phyloP scores from a whole-genome alignment of 2,888 invertebrate genomes.

The Dendrolimus houi region DNA sequence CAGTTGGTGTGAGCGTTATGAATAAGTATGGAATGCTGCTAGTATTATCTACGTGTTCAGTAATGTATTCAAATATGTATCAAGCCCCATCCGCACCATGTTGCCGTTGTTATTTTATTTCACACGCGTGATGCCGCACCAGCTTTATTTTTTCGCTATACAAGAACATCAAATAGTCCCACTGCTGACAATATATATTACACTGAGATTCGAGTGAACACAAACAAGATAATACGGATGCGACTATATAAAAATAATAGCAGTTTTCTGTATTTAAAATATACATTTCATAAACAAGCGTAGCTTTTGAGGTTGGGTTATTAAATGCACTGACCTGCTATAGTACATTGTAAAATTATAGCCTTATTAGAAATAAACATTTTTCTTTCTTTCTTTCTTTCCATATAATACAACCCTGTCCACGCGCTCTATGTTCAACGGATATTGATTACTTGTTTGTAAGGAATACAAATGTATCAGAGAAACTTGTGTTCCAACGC shows the following conservation, averaged over 20 bases:
- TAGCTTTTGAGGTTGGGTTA: too few relatives aligned
- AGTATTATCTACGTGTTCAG: conserved; percentile 68
- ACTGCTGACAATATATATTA: conserved; percentile 26
- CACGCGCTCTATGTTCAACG: conserved; percentile 47
- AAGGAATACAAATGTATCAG: conserved; percentile 72
- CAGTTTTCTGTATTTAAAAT: not conserved
- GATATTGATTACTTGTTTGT: conserved; percentile 72
- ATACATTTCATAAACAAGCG: too few relatives aligned
- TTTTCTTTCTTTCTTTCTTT: too few relatives aligned
- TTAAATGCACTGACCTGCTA: too few relatives aligned
- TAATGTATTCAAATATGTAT: conserved; percentile 77
- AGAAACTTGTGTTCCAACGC: conserved; percentile 47
- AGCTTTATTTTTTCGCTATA: conserved; percentile 60
- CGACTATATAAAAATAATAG: not conserved
- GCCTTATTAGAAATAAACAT: too few relatives aligned
- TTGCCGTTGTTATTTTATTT: conserved; percentile 72
- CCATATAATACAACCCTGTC: conserved; percentile 33
- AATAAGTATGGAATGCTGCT: conserved; percentile 64
- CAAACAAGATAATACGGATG: conserved; percentile 8
- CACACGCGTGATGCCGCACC: conserved; percentile 61
- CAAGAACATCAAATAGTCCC: conserved; percentile 44
- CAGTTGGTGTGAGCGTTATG: conserved; percentile 59
- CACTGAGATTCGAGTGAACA: not conserved
- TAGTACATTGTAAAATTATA: too few relatives aligned
- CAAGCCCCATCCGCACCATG: conserved; percentile 67